Percentiles rank a stretch among this genome's conserved stretches.
phyloP scores from a whole-genome alignment of 2,113 vertebrate species.

The Aplodontia rufa region DNA sequence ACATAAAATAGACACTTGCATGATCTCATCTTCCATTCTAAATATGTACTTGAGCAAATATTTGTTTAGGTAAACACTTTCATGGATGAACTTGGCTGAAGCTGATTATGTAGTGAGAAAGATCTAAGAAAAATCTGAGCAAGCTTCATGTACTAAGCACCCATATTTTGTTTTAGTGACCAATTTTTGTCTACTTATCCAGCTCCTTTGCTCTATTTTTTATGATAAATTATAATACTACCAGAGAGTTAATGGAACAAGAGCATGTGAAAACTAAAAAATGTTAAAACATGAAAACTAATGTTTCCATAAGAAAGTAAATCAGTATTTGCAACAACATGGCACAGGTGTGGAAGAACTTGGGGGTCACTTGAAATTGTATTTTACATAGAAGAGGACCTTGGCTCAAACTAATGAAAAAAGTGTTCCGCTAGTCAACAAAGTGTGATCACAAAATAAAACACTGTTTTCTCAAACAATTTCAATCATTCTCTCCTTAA shows the following conservation, averaged over 20 bases:
- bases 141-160: not conserved
- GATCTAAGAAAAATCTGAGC: slow-evolving; percentile 70
- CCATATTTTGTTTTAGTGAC: slow-evolving; percentile 48
- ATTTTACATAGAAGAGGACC: not conserved
- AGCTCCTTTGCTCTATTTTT: not conserved
- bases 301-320: too few relatives aligned
- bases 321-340: too few relatives aligned
- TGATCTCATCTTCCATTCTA: not conserved
- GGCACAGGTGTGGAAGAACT: not conserved
- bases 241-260: not conserved
- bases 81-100: not conserved
- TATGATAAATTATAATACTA: not conserved
- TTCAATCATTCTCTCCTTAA: not conserved
- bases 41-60: not conserved
- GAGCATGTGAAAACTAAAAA: slow-evolving; percentile 17
- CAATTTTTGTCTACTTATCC: slow-evolving; percentile 21
- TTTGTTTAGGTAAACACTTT: not conserved
- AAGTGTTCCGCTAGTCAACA: not conserved
- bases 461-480: not conserved
- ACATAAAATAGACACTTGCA: not conserved
- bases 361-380: not conserved
- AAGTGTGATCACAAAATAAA: not conserved
- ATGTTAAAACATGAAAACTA: not conserved
- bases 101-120: slow-evolving; percentile 51
- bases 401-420: not conserved